phyloP scores from a whole-genome alignment of 2,797 vertebrate genomes.

The Bradypodion pumilum region DNA sequence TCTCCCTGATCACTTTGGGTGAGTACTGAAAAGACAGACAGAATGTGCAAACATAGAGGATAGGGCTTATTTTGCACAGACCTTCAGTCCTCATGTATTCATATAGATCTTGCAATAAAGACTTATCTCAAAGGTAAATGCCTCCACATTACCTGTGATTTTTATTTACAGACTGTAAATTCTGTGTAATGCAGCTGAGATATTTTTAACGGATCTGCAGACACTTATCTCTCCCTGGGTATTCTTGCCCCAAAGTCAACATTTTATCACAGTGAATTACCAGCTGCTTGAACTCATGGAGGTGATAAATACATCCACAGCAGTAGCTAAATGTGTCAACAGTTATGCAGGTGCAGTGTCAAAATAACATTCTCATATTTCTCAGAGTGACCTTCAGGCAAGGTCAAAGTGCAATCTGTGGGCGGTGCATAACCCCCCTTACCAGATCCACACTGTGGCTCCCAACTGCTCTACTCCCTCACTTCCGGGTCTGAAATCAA shows the following conservation, averaged over 20 bases:
- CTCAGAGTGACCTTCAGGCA: neutral
- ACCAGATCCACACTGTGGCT: no score
- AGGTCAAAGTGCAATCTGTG: neutral
- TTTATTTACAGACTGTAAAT: neutral
- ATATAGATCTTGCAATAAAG: neutral
- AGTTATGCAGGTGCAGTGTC: neutral
- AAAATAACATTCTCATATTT: neutral
- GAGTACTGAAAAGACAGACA: neutral
- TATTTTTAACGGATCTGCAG: neutral
- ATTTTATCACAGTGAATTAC: neutral
- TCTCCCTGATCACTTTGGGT: neutral
- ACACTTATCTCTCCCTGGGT: neutral
- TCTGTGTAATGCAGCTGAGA: neutral
- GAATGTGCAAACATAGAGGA: neutral
- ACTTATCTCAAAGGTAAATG: neutral
- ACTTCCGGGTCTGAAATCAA: no score
- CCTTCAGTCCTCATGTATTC: neutral
- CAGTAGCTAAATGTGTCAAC: neutral
- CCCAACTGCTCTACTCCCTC: no score
- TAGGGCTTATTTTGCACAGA: neutral
- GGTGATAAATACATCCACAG: neutral
- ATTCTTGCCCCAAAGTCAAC: slow-evolving; percentile 7
- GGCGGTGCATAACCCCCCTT: no score
- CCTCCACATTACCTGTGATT: neutral
- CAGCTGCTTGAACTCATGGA: neutral